Base-by-base conservation (phyloP, 2,888 invertebrate genomes). In the Epistrophe eligans region DNA sequence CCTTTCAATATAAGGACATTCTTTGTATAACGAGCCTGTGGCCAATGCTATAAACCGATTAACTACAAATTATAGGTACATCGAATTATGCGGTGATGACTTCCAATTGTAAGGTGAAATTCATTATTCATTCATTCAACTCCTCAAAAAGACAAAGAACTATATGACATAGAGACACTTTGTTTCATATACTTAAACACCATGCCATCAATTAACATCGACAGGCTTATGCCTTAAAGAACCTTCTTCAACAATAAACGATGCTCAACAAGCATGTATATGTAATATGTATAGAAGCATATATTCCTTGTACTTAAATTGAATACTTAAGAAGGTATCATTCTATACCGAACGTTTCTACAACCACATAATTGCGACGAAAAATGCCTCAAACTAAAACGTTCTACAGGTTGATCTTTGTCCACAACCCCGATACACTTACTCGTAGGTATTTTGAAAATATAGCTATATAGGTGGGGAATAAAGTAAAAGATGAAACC, bases 201-300 rank as follows among this genome's bases (percentile, higher is more conserved):
- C 48, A 50, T 71, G 48, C 70, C 74, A 55, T 74, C 77, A 87
- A 87, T 82, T 87, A 79, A 76, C 79, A 76, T 82, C 55, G 52
- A 62, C 52, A 79, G 66, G 55, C 64, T 62, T 74, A 45, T 45
- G 48, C 15, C 48, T 32, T 58, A 62, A 57, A 72, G 66, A 17
- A 64, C 50, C 70, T 67, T 45, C 50, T 45, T n/a, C 24, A n/a
- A 35, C 45, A 19, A 48, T 13, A 24, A 40, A 24, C 38, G 19
- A 67, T 35, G 11, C 17, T 79, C 85, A 82, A 76, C 81, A 85
- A 87, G 82, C 38, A 52, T 24, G 3, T 24, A 24, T 24, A 24
- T 24, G 24, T 24, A 24, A n/a, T n/a, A n/a, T n/a, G n/a, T 24
- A 24, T 74, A 67, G 70, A 58, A 71, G 62, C 52, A 52, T 70